Base-by-base conservation (phyloP, 1,140 invertebrate species). In the Diabrotica virgifera region DNA sequence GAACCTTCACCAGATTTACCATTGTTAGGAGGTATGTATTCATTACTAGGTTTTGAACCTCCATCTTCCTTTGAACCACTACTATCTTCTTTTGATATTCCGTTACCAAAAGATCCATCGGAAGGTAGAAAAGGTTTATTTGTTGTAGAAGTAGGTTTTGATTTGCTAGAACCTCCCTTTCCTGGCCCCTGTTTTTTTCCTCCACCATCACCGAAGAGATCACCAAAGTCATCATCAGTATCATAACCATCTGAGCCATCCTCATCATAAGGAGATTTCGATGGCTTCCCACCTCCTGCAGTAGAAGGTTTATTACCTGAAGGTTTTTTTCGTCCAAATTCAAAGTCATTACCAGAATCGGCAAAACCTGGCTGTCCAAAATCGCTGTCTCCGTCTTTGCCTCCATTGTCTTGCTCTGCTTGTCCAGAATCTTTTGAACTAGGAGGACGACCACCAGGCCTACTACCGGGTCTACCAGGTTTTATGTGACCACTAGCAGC, bases 401-500 rank as follows among this genome's bases (percentile, higher is more conserved):
- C 52, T 56, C 46, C 35, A 12, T 57, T 57, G 11, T 36, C 40
- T 10, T 46, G 8, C n/a, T 46, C 40, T 0, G 35, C 24, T 24
- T 24, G 24, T 24, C 24, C 51, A 59, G 57, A 38, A 35, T 60
- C 36, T 62, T 56, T 24, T 24, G 24, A 24, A 55, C 51, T 13
- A 24, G 24, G 24, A 24, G 24, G 24, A 24, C 24, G 24, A 24
- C 14, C 62, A 36, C 62, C 63, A 24, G 63, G 63, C 60, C 51
- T 63, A 36, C 50, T 37, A 59, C 60, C 62, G 6, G 59, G 59
- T 62, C 40, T 62, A 9, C 66, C 62, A 38, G 66, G 70, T 67
- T 59, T 74, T 76, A 71, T 81, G 79, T 81, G 81, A 0, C 82
- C 83, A 65, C 82, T 84, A 38, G 81, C 83, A 36, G 82, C 82